Evolutionary conservation across 2,113 vertebrate species (phyloP).

Genomic region (Scartelaos histophorus): DNA sequence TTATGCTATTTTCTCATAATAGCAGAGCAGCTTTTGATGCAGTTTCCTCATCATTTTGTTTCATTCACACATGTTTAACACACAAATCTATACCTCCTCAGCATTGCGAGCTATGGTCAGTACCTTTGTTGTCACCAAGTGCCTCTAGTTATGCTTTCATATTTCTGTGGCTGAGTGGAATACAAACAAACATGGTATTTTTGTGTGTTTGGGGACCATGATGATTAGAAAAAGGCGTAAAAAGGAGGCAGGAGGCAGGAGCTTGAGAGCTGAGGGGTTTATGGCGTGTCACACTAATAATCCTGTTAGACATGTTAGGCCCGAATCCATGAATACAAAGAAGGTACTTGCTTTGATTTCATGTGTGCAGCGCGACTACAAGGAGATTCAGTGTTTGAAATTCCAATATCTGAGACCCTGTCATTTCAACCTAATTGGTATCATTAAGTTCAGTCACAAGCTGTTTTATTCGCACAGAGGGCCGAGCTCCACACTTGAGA

Average conservation of each 20-base stretch:
- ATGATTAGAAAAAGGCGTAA: constrained; percentile 44
- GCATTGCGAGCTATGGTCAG: neutral
- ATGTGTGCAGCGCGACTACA: constrained; percentile 30
- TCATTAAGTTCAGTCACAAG: constrained; percentile 38
- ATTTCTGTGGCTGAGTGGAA: neutral
- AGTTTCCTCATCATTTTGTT: too few species aligned
- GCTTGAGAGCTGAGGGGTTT: constrained; percentile 41
- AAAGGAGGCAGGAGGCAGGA: constrained; percentile 36
- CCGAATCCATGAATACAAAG: constrained; percentile 65
- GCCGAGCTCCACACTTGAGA: constrained; percentile 30
- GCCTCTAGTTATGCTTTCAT: neutral
- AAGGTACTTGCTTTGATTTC: constrained; percentile 54
- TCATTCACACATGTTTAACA: too few species aligned
- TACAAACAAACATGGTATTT: neutral
- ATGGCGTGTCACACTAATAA: constrained; percentile 57
- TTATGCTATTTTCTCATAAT: too few species aligned
- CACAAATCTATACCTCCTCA: neutral
- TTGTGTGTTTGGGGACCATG: constrained; percentile 10
- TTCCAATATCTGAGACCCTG: constrained; percentile 52
- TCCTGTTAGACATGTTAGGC: constrained; percentile 55
- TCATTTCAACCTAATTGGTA: constrained; percentile 59
- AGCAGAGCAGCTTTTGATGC: too few species aligned
- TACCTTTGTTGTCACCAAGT: neutral
- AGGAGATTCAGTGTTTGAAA: constrained; percentile 45
- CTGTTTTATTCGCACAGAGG: constrained; percentile 34